Percentiles rank a stretch among this genome's conserved stretches.
Conservation (phyloP, 2,888 invertebrate species). For the Dicyrtomina minuta region DNA sequence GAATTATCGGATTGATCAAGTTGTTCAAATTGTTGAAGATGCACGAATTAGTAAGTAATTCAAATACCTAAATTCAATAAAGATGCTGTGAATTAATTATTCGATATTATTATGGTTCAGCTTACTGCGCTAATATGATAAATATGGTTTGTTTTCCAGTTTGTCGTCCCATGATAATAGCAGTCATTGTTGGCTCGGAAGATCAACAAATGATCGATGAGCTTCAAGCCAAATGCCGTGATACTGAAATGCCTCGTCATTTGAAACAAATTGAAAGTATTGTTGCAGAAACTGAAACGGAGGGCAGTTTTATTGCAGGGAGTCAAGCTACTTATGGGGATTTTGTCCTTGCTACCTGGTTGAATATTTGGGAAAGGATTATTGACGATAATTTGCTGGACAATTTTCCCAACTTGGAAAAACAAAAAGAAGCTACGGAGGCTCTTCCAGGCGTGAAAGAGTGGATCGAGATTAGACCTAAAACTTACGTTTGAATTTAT, state of each 20-base stretch:
- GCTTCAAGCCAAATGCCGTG: no score
- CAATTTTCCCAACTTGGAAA: conserved; percentile 6
- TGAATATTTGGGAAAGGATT: conserved; percentile 4
- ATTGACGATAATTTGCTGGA: neutral
- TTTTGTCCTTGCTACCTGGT: conserved; percentile 18
- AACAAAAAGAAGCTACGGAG: neutral
- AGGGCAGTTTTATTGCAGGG: conserved; percentile 13
- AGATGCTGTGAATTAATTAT: no score
- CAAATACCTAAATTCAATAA: no score
- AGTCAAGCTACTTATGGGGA: conserved; percentile 20
- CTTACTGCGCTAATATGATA: no score
- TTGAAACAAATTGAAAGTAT: neutral
- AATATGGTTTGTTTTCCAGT: no score
- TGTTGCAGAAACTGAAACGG: conserved; percentile 4
- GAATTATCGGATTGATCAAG: conserved; percentile 62
- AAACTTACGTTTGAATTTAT: conserved; percentile 4
- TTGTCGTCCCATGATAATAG: neutral
- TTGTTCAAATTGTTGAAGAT: conserved; percentile 57
- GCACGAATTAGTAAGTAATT: conserved; percentile 58
- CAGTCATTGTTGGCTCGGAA: no score
- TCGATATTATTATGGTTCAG: no score
- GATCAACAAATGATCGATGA: no score
- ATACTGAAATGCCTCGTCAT: no score
- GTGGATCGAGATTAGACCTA: conserved; percentile 12
- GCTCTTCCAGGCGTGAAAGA: conserved; percentile 9